These are phyloP conservation scores for Hylaeus anthracinus DNA, from an alignment of 1,140 invertebrate genomes.

Conservation along the genomic window DNA sequence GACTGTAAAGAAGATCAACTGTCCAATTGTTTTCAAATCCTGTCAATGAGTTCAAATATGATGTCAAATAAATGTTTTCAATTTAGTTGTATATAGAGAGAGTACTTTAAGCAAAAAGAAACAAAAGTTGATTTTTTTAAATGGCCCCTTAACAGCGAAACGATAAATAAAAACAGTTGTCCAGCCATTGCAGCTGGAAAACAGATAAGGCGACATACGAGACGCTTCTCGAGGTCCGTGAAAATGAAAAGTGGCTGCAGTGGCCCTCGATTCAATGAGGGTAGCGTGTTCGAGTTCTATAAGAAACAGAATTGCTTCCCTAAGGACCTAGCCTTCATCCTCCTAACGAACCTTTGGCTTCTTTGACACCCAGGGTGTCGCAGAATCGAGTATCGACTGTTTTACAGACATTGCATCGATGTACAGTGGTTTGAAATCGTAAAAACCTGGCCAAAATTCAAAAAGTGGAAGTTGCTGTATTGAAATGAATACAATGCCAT, in stretches of 20 bases:
- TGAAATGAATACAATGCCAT: too few relatives aligned
- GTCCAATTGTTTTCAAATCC: too few relatives aligned
- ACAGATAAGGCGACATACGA: neutral
- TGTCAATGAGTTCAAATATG: too few relatives aligned
- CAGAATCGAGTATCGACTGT: conserved; percentile 6
- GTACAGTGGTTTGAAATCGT: too few relatives aligned
- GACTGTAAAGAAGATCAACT: too few relatives aligned
- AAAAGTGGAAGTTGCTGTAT: too few relatives aligned
- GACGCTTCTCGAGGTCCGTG: conserved; percentile 1
- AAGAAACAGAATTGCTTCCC: conserved; percentile 33
- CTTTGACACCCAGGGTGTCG: neutral
- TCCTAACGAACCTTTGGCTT: conserved; percentile 22
- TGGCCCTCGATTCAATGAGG: conserved; percentile 17
- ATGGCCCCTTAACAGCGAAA: neutral
- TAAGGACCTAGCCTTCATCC: neutral
- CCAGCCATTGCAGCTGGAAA: conserved; percentile 7
- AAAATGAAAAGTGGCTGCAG: conserved; percentile 30
- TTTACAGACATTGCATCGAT: too few relatives aligned
- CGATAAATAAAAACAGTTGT: conserved; percentile 16
- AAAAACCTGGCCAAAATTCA: too few relatives aligned
- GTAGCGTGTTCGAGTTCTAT: conserved; percentile 27
- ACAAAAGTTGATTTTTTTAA: too few relatives aligned
- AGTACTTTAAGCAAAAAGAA: too few relatives aligned
- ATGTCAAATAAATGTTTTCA: too few relatives aligned
- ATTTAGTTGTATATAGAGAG: too few relatives aligned